phyloP scores from a whole-genome alignment of 2,113 vertebrate genomes.

The Brienomyrus brachyistius region DNA sequence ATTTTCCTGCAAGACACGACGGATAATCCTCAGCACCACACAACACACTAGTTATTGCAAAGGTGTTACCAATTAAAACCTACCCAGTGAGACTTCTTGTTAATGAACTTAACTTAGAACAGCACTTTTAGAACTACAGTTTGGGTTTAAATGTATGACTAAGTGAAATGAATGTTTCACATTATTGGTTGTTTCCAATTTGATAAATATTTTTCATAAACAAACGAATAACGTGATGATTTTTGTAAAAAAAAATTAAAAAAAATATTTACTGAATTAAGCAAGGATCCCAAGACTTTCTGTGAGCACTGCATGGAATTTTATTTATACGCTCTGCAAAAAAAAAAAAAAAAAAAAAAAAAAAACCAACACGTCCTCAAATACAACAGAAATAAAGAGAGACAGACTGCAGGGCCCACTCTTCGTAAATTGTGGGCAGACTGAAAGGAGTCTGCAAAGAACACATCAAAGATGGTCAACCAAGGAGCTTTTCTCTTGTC shows the following conservation, averaged over 20 bases:
- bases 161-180: neutral
- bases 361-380: neutral
- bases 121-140: neutral
- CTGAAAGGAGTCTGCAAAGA: neutral
- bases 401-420: too few species aligned
- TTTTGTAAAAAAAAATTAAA: neutral
- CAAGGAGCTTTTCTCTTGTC: neutral
- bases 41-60: constrained; percentile 14
- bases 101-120: neutral
- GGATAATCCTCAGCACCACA: constrained; percentile 2
- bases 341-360: too few species aligned
- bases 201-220: neutral
- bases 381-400: neutral
- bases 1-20: constrained; percentile 63
- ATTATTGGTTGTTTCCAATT: neutral
- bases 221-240: neutral
- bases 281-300: neutral
- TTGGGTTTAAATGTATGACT: too few species aligned
- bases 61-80: neutral
- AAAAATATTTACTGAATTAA: neutral
- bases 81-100: neutral
- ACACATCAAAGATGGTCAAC: neutral
- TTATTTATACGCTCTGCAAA: neutral
- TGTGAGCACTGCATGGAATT: neutral
- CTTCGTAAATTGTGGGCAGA: neutral